Conservation (phyloP, 64 coral and sea anemone genomes). For the Hydrozoanthus tunicans region DNA sequence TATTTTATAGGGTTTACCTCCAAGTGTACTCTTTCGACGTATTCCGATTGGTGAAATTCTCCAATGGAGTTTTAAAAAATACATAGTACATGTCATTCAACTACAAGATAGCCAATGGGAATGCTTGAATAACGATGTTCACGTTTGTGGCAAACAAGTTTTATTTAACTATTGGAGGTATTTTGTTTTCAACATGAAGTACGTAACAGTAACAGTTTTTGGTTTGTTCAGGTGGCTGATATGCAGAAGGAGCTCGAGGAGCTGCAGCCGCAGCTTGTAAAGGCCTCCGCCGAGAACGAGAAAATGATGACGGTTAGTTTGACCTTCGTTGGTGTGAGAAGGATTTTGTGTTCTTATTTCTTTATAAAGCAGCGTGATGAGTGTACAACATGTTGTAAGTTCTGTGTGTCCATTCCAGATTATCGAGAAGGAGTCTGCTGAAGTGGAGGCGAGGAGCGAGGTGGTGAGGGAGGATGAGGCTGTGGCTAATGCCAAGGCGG, state of each 20-base stretch:
- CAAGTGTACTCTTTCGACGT: no score
- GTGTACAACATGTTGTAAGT: background rate
- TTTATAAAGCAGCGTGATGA: background rate
- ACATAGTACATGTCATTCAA: no score
- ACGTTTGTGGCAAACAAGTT: no score
- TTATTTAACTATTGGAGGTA: no score
- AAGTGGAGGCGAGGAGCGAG: constrained; percentile 97
- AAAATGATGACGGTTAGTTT: constrained; percentile 89
- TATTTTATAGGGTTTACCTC: no score
- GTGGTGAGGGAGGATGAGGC: constrained; percentile 95
- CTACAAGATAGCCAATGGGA: no score
- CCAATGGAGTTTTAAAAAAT: no score
- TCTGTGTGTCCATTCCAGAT: constrained; percentile 49
- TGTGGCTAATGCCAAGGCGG: constrained; percentile 90
- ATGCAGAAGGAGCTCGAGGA: constrained; percentile 97
- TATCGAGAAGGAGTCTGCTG: constrained; percentile 97
- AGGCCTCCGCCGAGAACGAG: constrained; percentile 84
- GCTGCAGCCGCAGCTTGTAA: constrained; percentile 86
- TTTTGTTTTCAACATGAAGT: background rate
- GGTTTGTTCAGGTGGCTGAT: constrained; percentile 80
- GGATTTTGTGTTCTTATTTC: background rate
- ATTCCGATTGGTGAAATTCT: no score
- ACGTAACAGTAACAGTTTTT: background rate
- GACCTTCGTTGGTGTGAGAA: background rate
- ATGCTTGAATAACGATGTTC: no score